Evolutionary conservation across 2,797 vertebrate genomes (phyloP).

Genomic region (Crenuchus spilurus): DNA sequence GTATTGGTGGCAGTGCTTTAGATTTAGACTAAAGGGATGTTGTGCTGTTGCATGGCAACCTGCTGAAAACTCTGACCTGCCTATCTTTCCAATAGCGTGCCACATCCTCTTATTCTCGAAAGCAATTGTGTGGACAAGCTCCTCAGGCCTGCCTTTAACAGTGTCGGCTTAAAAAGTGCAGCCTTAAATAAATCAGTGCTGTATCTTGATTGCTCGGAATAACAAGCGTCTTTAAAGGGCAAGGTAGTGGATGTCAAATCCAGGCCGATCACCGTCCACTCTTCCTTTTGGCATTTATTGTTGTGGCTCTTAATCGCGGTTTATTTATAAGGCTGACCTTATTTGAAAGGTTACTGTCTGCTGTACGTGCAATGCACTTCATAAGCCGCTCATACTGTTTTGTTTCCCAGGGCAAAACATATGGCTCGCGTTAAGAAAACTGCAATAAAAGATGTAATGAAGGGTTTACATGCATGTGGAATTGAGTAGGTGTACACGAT

Average conservation of each 20-base stretch:
- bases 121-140: slow-evolving; percentile 1
- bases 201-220: slow-evolving; percentile 1
- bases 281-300: slow-evolving; percentile 14
- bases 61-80: slow-evolving; percentile 30
- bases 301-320: not conserved
- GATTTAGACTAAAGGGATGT: slow-evolving; percentile 1
- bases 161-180: not conserved
- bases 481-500: no score
- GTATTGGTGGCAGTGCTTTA: no score
- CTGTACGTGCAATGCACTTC: slow-evolving; percentile 48
- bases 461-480: no score
- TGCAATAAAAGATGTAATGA: not conserved
- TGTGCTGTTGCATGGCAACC: slow-evolving; percentile 38
- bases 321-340: slow-evolving; percentile 42
- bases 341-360: slow-evolving; percentile 32
- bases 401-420: slow-evolving; percentile 66
- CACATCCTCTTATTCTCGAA: slow-evolving; percentile 1
- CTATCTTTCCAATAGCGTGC: slow-evolving; percentile 11
- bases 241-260: not conserved
- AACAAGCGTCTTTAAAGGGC: not conserved
- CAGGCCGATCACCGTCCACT: not conserved
- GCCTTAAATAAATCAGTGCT: slow-evolving; percentile 21
- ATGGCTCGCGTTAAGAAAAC: slow-evolving; percentile 65
- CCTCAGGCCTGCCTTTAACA: slow-evolving; percentile 2
- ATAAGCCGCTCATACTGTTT: slow-evolving; percentile 52